phyloP scores from a whole-genome alignment of 2,113 vertebrate genomes.

The Neolamprologus toae region DNA sequence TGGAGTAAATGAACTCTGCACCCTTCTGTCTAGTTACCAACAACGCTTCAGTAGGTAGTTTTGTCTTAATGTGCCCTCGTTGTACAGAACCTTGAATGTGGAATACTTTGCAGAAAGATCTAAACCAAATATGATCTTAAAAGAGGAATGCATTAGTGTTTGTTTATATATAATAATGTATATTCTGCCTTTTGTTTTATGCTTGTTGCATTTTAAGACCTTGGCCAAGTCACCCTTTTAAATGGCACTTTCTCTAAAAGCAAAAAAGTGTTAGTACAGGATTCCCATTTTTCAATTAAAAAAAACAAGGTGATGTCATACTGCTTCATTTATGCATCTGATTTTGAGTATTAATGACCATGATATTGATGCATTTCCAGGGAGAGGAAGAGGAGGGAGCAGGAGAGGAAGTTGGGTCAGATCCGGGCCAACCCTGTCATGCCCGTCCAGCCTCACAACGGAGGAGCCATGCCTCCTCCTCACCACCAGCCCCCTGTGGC shows the following conservation, averaged over 20 bases:
- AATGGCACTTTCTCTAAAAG: not conserved
- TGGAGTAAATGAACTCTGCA: not conserved
- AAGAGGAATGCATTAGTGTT: not conserved
- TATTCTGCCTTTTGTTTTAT: not conserved
- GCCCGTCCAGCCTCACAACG: slow-evolving; percentile 62
- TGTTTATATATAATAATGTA: not conserved
- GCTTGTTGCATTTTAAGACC: not conserved
- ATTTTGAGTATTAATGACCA: not conserved
- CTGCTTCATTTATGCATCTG: not conserved
- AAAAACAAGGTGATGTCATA: not conserved
- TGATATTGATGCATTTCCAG: slow-evolving; percentile 30
- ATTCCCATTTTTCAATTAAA: not conserved
- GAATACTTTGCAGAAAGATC: not conserved
- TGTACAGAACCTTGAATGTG: not conserved
- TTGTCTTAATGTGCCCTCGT: not conserved
- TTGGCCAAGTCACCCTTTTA: not conserved
- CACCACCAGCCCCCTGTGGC: slow-evolving; percentile 64
- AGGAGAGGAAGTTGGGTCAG: slow-evolving; percentile 92
- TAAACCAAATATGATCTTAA: not conserved
- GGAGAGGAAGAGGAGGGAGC: slow-evolving; percentile 89
- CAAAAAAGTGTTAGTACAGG: not conserved
- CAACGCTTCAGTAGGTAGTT: not conserved
- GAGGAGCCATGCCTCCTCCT: slow-evolving; percentile 51
- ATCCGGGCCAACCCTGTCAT: slow-evolving; percentile 74
- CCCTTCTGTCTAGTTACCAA: not conserved